phyloP scores from a whole-genome alignment of 2,888 invertebrate genomes.

The Mesorhabditis sp. region DNA sequence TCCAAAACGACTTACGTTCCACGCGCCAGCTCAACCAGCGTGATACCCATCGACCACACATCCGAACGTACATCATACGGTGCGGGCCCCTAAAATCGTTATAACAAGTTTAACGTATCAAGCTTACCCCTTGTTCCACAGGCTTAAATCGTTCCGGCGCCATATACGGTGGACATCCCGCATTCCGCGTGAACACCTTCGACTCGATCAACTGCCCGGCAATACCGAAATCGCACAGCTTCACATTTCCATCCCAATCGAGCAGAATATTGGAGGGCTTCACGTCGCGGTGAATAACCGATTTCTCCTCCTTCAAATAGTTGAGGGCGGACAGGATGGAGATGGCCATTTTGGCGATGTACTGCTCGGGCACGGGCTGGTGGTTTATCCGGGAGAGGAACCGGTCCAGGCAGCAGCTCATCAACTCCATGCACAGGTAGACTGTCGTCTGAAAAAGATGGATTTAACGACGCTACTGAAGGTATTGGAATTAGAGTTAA shows the following conservation, averaged over 20 bases:
- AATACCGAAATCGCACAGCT: slow-evolving; percentile 98
- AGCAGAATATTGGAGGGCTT: slow-evolving; percentile 91
- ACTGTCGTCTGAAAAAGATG: slow-evolving; percentile 69
- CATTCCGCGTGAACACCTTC: slow-evolving; percentile 66
- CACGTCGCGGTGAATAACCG: slow-evolving; percentile 54
- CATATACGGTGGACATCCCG: slow-evolving; percentile 97
- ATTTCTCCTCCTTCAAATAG: slow-evolving; percentile 86
- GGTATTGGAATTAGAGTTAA: no score
- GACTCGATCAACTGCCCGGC: slow-evolving; percentile 85
- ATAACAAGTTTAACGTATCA: slow-evolving; percentile 61
- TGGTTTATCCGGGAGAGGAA: slow-evolving; percentile 73
- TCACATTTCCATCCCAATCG: slow-evolving; percentile 86
- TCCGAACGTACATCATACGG: slow-evolving; percentile 96
- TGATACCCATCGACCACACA: slow-evolving; percentile 92
- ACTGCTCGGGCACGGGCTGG: slow-evolving; percentile 87
- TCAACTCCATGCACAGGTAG: slow-evolving; percentile 99
- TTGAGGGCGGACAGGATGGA: slow-evolving; percentile 94
- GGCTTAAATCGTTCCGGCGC: slow-evolving; percentile 66
- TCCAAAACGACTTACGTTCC: slow-evolving; percentile 70
- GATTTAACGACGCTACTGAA: neutral
- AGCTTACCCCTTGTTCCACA: neutral
- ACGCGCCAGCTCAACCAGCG: slow-evolving; percentile 82
- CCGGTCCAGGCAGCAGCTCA: slow-evolving; percentile 98
- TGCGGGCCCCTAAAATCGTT: slow-evolving; percentile 77
- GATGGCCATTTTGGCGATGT: slow-evolving; percentile 92